Percentiles rank a stretch among this genome's conserved stretches.
These are phyloP conservation scores for Ceratosolen fusciceps DNA, from an alignment of 1,140 invertebrate species.

Conservation along the genomic window DNA sequence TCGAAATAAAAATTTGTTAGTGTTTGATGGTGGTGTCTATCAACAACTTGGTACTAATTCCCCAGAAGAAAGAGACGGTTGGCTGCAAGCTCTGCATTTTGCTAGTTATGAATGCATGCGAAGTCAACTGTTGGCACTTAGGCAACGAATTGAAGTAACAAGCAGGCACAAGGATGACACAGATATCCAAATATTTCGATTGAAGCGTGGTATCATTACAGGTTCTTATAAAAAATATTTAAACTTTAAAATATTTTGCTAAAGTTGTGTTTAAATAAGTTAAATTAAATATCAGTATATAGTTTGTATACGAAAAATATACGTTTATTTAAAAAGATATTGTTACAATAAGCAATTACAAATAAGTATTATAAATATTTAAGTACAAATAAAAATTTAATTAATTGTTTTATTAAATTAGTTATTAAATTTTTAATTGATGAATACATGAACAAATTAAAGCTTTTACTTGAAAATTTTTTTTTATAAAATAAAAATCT, in stretches of 20 bases:
- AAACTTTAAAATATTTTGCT: too few relatives aligned
- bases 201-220: slow-evolving; percentile 75
- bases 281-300: too few relatives aligned
- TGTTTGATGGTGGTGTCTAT: slow-evolving; percentile 85
- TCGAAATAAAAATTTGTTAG: slow-evolving; percentile 73
- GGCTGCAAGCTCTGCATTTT: slow-evolving; percentile 88
- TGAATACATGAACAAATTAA: too few relatives aligned
- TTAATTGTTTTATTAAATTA: too few relatives aligned
- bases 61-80: slow-evolving; percentile 86
- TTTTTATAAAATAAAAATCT: too few relatives aligned
- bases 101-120: slow-evolving; percentile 89
- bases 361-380: too few relatives aligned
- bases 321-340: too few relatives aligned
- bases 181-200: slow-evolving; percentile 79
- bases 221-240: slow-evolving; percentile 68
- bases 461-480: too few relatives aligned
- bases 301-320: too few relatives aligned
- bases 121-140: slow-evolving; percentile 80
- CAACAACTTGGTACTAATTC: slow-evolving; percentile 85
- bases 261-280: too few relatives aligned
- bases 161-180: slow-evolving; percentile 76
- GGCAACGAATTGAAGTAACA: slow-evolving; percentile 74
- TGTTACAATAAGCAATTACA: not conserved
- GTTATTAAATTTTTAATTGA: too few relatives aligned
- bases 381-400: too few relatives aligned